Base-by-base conservation (phyloP, 2,113 vertebrate species). In the Catharus minimus region DNA sequence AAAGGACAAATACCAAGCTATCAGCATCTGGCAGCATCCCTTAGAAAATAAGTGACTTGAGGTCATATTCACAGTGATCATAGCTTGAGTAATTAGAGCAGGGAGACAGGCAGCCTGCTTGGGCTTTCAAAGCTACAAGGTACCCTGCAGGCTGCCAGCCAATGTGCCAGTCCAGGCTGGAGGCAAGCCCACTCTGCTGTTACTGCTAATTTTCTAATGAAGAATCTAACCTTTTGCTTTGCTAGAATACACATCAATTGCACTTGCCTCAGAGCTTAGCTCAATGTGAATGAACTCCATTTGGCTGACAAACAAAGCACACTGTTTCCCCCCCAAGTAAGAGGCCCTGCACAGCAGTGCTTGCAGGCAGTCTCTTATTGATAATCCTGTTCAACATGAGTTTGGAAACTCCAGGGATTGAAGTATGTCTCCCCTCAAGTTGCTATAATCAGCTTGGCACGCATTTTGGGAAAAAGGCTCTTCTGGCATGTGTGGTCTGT, bases 1-100 rank as follows among this genome's bases (percentile, higher is more conserved):
- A 89, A 82, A 92, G 74, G 90, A 88, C 52, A 75, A 84, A 79
- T 79, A 76, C 16, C 77, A 93, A 86, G 73, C 73, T 80, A 81
- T 38, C 80, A 44, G 86, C 93, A 94, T 82, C 89, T 94, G 94
- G 92, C 92, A 95, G 90, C 88, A 90, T 81, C 82, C 69, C 76
- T 73, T 26, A 68, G 57, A 82, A 55, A 71, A 82, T 0, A 1
- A 92, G 58, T 17, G 62, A 93, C 84, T 82, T 72, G 58, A 44
- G 81, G 83, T 90, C 69, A 92, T 41, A 75, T 47, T 88, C 69
- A 88, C 84, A 79, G 89, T 36, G 66, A 85, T 89, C 87, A 62
- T 27, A 82, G 95, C 62, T 82, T 89, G 71, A 95, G 84, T 82
- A 91, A 94, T 94, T 93, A 93, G 78, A 89, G 77, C 92, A 79